Base-by-base conservation (phyloP, 2,888 invertebrate genomes). In the Tetragnatha montana region DNA sequence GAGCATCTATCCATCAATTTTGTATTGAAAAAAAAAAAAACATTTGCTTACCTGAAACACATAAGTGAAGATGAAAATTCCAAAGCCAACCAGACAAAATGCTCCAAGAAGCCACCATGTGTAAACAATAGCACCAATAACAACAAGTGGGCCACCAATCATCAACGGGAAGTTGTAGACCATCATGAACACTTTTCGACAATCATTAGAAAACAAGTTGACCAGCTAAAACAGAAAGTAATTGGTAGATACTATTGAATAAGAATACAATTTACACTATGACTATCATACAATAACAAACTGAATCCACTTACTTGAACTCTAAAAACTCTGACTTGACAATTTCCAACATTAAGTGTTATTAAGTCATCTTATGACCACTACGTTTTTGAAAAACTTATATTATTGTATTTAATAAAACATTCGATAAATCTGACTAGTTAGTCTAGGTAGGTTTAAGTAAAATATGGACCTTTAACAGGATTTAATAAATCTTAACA, bases 161-260 rank as follows among this genome's bases (percentile, higher is more conserved):
- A 95, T 93, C 91, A 95, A 93, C 35, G 95, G 95, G 0, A 94
- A 94, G 75, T 94, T 94, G 71, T 94, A 93, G 35, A 94, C 93
- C 81, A 94, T 94, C 89, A 95, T 95, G 92, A 94, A 95, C 71
- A 95, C 93, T 73, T 95, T 93, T 92, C 94, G 94, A 69, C 94
- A 94, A 92, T 95, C 95, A 92, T 94, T 94, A 69, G 94, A 94
- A 92, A 95, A 95, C 89, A 95, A 93, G 92, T 95, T 95, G 81
- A 95, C 94, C 49, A 95, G 91, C 95, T 95, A 92, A 79, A 93
- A 93, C 70, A n/a, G 47, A 80, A n/a, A 19, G 86, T 12, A 21
- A 73, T 50, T 35, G 6, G n/a, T 7, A 71, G 19, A 7, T 71
- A 71, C 1, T 17, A 71, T 71, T 8, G 8, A 71, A 71, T 22